A percentile compares a stretch with the other conserved stretches of the same genome.
phyloP scores from a whole-genome alignment of 2,888 invertebrate species.

The Cheilosia urbana region DNA sequence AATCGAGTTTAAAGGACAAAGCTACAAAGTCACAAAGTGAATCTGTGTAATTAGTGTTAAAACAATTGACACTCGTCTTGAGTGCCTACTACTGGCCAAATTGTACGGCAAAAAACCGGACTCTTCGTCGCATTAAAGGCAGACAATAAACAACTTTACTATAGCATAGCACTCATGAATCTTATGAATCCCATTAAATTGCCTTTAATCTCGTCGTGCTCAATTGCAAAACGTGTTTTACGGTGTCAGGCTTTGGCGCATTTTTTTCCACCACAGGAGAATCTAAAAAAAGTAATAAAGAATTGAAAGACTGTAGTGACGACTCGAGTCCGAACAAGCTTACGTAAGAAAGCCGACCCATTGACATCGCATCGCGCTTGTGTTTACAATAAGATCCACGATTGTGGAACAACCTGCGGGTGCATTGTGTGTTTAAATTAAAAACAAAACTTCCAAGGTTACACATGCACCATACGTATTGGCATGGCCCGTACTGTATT shows the following conservation, averaged over 20 bases:
- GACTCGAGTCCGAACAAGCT: slow-evolving; percentile 23
- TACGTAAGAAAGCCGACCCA: slow-evolving; percentile 65
- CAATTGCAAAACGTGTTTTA: slow-evolving; percentile 54
- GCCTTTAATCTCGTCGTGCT: slow-evolving; percentile 44
- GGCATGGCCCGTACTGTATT: neutral
- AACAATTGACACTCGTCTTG: slow-evolving; percentile 4
- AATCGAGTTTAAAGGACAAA: slow-evolving; percentile 58
- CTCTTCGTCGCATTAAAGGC: neutral
- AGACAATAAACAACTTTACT: slow-evolving; percentile 8
- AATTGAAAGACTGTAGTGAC: slow-evolving; percentile 39
- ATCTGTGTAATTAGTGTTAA: slow-evolving; percentile 38
- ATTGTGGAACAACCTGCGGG: slow-evolving; percentile 70
- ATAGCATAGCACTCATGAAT: slow-evolving; percentile 36
- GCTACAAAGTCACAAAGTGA: slow-evolving; percentile 44
- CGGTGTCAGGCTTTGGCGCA: slow-evolving; percentile 13
- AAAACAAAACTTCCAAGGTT: slow-evolving; percentile 55
- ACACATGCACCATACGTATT: slow-evolving; percentile 19
- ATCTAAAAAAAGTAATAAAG: too few relatives aligned
- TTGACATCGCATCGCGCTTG: slow-evolving; percentile 58
- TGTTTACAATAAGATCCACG: slow-evolving; percentile 41
- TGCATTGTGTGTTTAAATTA: slow-evolving; percentile 59
- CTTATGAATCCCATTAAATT: slow-evolving; percentile 57
- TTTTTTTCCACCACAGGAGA: neutral
- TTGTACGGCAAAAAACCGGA: slow-evolving; percentile 22
- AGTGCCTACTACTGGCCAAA: slow-evolving; percentile 12